Conservation (phyloP, 1,140 invertebrate species). For the Doryteuthis pealeii region DNA sequence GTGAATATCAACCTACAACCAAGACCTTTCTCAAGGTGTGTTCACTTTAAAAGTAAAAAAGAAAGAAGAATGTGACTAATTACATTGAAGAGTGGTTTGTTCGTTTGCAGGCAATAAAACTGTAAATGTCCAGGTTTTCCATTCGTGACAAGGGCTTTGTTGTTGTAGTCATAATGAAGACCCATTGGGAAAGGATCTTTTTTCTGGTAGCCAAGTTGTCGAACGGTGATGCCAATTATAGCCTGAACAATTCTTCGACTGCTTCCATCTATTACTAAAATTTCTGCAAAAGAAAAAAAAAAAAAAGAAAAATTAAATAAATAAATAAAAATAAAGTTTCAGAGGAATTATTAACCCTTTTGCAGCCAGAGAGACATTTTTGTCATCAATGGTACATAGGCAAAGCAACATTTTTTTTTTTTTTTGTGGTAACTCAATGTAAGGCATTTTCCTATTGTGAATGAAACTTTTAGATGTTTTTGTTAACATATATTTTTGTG, state of each 20-base stretch:
- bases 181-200: constrained; percentile 67
- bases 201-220: constrained; percentile 25
- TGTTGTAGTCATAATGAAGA: constrained; percentile 69
- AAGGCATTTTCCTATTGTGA: too few relatives aligned
- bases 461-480: too few relatives aligned
- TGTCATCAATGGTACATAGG: too few relatives aligned
- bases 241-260: constrained; percentile 64
- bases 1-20: too few relatives aligned
- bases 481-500: too few relatives aligned
- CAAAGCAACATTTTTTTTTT: too few relatives aligned
- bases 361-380: too few relatives aligned
- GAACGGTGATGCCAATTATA: constrained; percentile 69
- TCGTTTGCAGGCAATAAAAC: constrained; percentile 73
- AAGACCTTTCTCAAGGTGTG: too few relatives aligned
- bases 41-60: too few relatives aligned
- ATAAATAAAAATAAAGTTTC: too few relatives aligned
- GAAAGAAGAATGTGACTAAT: constrained; percentile 45
- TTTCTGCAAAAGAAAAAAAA: constrained; percentile 60
- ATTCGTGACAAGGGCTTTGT: constrained; percentile 73
- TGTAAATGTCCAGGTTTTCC: constrained; percentile 78
- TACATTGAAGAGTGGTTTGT: constrained; percentile 75
- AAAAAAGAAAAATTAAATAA: neutral
- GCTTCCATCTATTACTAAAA: constrained; percentile 70
- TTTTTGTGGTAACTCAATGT: too few relatives aligned
- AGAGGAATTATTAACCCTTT: too few relatives aligned